phyloP scores from a whole-genome alignment of 2,113 vertebrate species.

The Triplophysa dalaica region DNA sequence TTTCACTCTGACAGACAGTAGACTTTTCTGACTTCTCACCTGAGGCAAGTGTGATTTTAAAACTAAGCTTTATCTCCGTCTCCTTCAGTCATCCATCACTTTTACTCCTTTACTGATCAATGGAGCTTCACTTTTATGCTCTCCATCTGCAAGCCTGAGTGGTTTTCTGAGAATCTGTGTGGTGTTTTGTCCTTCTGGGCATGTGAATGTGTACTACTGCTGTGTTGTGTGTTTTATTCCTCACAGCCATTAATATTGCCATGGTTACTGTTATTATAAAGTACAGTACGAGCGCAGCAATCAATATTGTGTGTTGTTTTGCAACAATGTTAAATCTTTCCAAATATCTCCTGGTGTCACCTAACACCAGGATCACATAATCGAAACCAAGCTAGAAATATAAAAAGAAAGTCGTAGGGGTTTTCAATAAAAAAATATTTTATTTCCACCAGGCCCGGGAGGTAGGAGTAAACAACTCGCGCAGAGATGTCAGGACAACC shows the following conservation, averaged over 20 bases:
- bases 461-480: slow-evolving; percentile 62
- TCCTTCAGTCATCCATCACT: slow-evolving; percentile 40
- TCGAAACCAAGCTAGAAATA: slow-evolving; percentile 56
- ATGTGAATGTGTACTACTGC: not conserved
- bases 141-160: slow-evolving; percentile 17
- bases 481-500: slow-evolving; percentile 44
- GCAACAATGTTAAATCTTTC: too few relatives aligned
- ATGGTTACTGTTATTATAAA: too few relatives aligned
- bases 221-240: not conserved
- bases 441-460: slow-evolving; percentile 66
- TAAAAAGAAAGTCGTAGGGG: slow-evolving; percentile 52
- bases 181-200: not conserved
- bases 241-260: too few relatives aligned
- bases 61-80: slow-evolving; percentile 29
- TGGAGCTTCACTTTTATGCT: slow-evolving; percentile 29
- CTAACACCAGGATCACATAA: slow-evolving; percentile 55
- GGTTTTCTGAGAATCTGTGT: not conserved
- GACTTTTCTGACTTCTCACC: slow-evolving; percentile 47
- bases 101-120: slow-evolving; percentile 42
- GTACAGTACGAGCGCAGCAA: too few relatives aligned
- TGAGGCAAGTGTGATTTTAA: slow-evolving; percentile 51
- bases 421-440: slow-evolving; percentile 71
- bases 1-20: slow-evolving; percentile 9
- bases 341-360: too few relatives aligned
- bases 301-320: too few relatives aligned